Conservation (phyloP, 2,113 vertebrate genomes). For the Callaeas wilsoni region DNA sequence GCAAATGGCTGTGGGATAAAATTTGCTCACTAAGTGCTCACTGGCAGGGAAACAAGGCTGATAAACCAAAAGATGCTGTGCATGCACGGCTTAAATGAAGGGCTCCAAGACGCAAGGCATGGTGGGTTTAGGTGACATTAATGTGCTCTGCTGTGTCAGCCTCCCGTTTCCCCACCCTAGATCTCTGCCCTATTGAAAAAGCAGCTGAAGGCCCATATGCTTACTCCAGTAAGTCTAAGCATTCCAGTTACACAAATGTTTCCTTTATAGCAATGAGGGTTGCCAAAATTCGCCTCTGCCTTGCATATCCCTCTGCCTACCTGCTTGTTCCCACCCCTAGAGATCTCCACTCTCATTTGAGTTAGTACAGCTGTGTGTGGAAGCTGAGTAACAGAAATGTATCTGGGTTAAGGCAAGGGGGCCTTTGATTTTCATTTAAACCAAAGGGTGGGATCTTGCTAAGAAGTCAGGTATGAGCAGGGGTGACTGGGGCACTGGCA, state of each 20-base stretch:
- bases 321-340: background rate
- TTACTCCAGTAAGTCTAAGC: background rate
- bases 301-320: background rate
- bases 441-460: background rate
- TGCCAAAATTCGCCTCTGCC: background rate
- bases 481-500: background rate
- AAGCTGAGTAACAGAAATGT: background rate
- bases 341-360: background rate
- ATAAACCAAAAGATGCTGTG: background rate
- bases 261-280: background rate
- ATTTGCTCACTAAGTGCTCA: background rate
- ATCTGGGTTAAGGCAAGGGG: background rate
- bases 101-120: background rate
- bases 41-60: background rate
- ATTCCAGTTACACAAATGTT: background rate
- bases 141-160: background rate
- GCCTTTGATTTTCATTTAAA: background rate
- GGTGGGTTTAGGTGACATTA: background rate
- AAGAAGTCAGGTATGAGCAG: background rate
- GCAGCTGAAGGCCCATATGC: background rate
- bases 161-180: background rate
- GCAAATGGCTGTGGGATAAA: background rate
- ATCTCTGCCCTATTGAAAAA: background rate
- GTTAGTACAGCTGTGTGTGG: background rate
- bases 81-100: fast-evolving